A percentile compares a stretch with the other conserved stretches of the same genome.
These are phyloP conservation scores for Pomatostomus ruficeps DNA, from an alignment of 2,113 vertebrate genomes.

Conservation along the genomic window DNA sequence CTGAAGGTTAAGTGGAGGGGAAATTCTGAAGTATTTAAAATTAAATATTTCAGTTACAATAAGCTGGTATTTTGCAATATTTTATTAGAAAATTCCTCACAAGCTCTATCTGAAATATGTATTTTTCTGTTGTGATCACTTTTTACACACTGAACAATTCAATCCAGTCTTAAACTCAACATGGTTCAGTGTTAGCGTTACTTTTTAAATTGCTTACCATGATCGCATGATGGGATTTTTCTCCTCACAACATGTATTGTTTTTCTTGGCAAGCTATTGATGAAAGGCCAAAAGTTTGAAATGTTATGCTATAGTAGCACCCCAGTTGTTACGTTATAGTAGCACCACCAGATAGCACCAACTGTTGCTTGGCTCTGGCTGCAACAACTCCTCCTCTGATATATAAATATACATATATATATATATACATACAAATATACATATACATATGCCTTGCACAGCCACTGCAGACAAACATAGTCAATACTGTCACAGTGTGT, in stretches of 20 bases:
- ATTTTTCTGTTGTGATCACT: neutral
- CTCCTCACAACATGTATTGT: neutral
- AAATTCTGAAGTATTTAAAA: neutral
- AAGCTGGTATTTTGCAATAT: neutral
- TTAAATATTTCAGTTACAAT: neutral
- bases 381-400: neutral
- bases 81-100: neutral
- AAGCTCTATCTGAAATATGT: neutral
- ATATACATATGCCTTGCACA: neutral
- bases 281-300: neutral
- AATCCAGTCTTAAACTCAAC: neutral
- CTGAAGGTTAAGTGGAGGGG: accelerated
- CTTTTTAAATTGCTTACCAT: neutral
- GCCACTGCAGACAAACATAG: neutral
- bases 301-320: neutral
- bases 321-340: neutral
- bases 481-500: neutral
- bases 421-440: no score
- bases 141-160: neutral
- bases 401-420: no score
- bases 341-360: neutral
- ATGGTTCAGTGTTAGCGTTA: neutral
- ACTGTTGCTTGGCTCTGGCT: neutral
- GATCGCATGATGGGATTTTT: neutral
- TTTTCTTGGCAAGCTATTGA: neutral